phyloP scores from a whole-genome alignment of 2,113 vertebrate genomes.

The Spermophilus dauricus region DNA sequence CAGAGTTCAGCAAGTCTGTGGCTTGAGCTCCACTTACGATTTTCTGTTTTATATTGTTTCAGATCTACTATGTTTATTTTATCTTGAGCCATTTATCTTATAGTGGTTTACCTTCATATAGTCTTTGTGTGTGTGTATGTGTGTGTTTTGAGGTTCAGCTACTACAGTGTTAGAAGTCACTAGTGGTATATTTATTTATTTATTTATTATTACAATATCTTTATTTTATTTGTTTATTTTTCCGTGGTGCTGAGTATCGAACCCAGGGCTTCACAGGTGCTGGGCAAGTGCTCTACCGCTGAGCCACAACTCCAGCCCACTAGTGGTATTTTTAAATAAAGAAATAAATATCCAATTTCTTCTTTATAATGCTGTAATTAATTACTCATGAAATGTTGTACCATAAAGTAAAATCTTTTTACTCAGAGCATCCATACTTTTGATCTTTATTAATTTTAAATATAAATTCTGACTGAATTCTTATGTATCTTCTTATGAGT shows the following conservation, averaged over 20 bases:
- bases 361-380: not conserved
- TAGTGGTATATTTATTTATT: not conserved
- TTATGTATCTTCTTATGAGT: not conserved
- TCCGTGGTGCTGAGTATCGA: no score
- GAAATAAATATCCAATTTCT: not conserved
- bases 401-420: not conserved
- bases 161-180: not conserved
- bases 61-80: not conserved
- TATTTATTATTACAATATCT: no score
- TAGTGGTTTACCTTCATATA: not conserved
- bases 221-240: no score
- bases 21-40: not conserved
- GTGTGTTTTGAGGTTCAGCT: not conserved
- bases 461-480: not conserved
- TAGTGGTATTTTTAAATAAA: not conserved
- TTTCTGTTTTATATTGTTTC: not conserved
- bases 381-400: constrained; percentile 14
- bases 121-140: not conserved
- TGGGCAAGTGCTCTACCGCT: no score
- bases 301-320: no score
- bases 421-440: not conserved
- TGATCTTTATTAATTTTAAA: constrained; percentile 15
- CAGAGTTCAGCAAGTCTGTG: not conserved
- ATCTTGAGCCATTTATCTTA: not conserved
- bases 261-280: no score